Evolutionary conservation across 2,113 vertebrate species (phyloP).

Genomic region (Osmerus eperlanus): DNA sequence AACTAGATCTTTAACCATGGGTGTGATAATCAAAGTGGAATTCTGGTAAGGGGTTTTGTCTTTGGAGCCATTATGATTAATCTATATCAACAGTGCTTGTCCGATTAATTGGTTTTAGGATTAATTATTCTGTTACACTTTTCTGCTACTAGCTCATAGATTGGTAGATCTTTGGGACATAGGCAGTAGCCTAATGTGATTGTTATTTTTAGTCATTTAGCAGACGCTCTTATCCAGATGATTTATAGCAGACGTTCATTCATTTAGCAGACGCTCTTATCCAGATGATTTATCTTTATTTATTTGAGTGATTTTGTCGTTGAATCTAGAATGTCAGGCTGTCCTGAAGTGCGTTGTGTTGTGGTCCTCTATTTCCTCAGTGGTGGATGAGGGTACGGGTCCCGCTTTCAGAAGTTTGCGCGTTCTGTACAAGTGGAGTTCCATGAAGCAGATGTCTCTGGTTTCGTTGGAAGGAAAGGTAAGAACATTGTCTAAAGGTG

Average conservation of each 20-base stretch:
- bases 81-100: too few relatives aligned
- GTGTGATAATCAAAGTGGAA: constrained; percentile 62
- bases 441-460: constrained; percentile 80
- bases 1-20: constrained; percentile 40
- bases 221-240: too few relatives aligned
- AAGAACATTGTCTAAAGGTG: not conserved
- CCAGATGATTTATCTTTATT: too few relatives aligned
- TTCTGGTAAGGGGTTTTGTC: constrained; percentile 62
- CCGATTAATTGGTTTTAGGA: too few relatives aligned
- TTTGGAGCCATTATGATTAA: too few relatives aligned
- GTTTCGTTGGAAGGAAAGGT: constrained; percentile 75
- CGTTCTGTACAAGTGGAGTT: constrained; percentile 76
- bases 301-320: not conserved
- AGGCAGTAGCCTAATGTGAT: not conserved
- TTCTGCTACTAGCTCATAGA: not conserved
- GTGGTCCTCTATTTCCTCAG: constrained; percentile 51
- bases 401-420: constrained; percentile 87
- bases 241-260: too few relatives aligned
- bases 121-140: not conserved
- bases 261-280: too few relatives aligned
- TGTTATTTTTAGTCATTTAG: too few relatives aligned
- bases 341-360: too few relatives aligned
- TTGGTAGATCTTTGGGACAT: not conserved
- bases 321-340: too few relatives aligned
- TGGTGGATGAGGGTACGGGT: constrained; percentile 87